Evolutionary conservation across 2,113 vertebrate genomes (phyloP), one percentile per base, ranked within the genome.

Genomic region (Solea senegalensis): DNA sequence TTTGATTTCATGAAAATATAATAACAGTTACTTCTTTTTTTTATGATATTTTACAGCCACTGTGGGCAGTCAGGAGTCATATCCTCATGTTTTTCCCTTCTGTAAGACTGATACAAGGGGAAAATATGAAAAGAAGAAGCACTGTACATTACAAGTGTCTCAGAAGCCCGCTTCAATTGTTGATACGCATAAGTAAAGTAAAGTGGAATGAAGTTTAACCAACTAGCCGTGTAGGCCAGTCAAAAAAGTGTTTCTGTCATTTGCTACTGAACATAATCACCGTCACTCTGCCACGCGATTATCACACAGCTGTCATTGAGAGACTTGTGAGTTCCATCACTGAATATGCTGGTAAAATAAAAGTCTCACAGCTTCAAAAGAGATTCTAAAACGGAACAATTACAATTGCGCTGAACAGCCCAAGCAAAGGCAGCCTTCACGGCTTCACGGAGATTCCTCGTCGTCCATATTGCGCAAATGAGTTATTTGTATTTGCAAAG

Each of bases 241-340:
- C 53, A 57, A 57, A 67, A 21, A 21, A 21, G 21, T 21, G 21
- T 68, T 69, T 81, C 68, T 76, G n/a, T 71, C 65, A 57, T 57
- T 15, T 44, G 16, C 5, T 60, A 76, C 28, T 69, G 34, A 78
- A 50, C 15, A 41, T 58, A 74, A 84, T 85, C 70, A 62, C 57
- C 16, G 43, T 69, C 53, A 54, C 68, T 4, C 76, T 68, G 62
- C 60, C 59, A 74, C 39, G 46, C 44, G 74, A 72, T 80, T 44
- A 78, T 81, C 74, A 59, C 59, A 57, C 34, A 34, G 65, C 64
- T 80, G 71, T 85, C 73, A 68, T 2, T 69, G 66, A 59, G 51
- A 79, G 54, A 76, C 40, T 34, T 65, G 72, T 58, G 44, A 77
- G 53, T 27, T 65, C 52, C 27, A 61, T 14, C 34, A 40, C 34